A percentile compares a stretch with the other conserved stretches of the same genome.
phyloP scores from a whole-genome alignment of 2,888 invertebrate genomes.

The Tipula helvola region DNA sequence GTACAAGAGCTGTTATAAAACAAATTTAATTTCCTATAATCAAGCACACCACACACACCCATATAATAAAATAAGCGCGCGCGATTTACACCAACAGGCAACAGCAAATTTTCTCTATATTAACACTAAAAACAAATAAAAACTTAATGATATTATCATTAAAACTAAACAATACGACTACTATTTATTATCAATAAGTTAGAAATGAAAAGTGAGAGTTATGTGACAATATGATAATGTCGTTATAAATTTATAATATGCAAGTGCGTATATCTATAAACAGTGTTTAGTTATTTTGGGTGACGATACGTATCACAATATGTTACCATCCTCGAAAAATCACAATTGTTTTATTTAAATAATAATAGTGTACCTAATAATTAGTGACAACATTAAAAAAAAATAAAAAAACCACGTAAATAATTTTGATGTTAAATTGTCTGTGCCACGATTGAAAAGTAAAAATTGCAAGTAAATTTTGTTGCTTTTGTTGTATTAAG shows the following conservation, averaged over 20 bases:
- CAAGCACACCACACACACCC: not conserved
- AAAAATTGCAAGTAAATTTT: not conserved
- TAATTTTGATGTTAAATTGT: not conserved
- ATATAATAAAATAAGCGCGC: not conserved
- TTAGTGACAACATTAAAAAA: not conserved
- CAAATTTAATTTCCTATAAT: not conserved
- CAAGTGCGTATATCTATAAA: not conserved
- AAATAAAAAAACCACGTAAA: not conserved
- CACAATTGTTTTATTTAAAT: not conserved
- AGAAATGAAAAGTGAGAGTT: not conserved
- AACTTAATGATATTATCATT: not conserved
- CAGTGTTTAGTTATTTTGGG: not conserved
- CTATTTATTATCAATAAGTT: not conserved
- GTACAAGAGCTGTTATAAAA: not conserved
- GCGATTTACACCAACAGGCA: no score
- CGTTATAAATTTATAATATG: not conserved
- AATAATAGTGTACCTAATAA: not conserved
- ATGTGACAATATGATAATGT: not conserved
- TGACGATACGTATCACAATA: not conserved
- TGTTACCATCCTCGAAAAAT: not conserved
- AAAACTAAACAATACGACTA: not conserved
- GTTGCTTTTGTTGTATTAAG: not conserved
- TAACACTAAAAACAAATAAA: not conserved
- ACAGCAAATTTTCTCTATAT: no score
- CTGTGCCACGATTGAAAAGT: not conserved